phyloP scores from a whole-genome alignment of 2,797 vertebrate genomes.

The Percopsis omiscomaycus region DNA sequence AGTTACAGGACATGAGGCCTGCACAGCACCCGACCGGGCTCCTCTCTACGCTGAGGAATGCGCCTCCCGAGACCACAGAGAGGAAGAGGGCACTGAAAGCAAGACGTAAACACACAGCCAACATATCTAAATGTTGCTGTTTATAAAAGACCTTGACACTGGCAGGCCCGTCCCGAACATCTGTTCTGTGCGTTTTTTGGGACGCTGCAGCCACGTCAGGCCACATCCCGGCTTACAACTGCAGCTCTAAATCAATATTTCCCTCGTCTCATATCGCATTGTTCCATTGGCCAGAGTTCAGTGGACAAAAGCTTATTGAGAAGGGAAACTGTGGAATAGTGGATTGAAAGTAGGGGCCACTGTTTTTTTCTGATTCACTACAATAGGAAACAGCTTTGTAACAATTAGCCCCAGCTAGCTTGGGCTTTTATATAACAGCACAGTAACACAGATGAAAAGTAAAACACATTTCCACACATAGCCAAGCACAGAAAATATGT shows the following conservation, averaged over 20 bases:
- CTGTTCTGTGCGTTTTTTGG: slow-evolving; percentile 52
- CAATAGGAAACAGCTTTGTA: slow-evolving; percentile 71
- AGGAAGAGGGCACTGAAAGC: slow-evolving; percentile 62
- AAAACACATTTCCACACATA: background rate
- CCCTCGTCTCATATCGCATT: slow-evolving; percentile 62
- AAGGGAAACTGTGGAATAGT: slow-evolving; percentile 42
- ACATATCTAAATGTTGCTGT: slow-evolving; percentile 56
- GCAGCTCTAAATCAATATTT: slow-evolving; percentile 74
- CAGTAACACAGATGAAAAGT: slow-evolving; percentile 33
- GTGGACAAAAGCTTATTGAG: slow-evolving; percentile 65
- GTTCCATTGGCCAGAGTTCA: slow-evolving; percentile 70
- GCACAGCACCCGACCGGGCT: slow-evolving; percentile 4
- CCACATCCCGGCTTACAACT: slow-evolving; percentile 55
- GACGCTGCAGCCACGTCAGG: slow-evolving; percentile 45
- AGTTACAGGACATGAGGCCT: slow-evolving; percentile 66
- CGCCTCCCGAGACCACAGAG: slow-evolving; percentile 58
- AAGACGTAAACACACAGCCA: slow-evolving; percentile 58
- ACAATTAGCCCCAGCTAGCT: slow-evolving; percentile 56
- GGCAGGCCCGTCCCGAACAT: slow-evolving; percentile 51
- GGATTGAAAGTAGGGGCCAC: slow-evolving; percentile 45
- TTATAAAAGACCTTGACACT: slow-evolving; percentile 28
- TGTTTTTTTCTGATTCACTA: slow-evolving; percentile 67
- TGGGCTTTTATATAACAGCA: slow-evolving; percentile 48
- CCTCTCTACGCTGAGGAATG: slow-evolving; percentile 63
- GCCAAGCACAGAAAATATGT: background rate